Base-by-base conservation (phyloP, 2,888 invertebrate species). In the Allolobophora icterica region DNA sequence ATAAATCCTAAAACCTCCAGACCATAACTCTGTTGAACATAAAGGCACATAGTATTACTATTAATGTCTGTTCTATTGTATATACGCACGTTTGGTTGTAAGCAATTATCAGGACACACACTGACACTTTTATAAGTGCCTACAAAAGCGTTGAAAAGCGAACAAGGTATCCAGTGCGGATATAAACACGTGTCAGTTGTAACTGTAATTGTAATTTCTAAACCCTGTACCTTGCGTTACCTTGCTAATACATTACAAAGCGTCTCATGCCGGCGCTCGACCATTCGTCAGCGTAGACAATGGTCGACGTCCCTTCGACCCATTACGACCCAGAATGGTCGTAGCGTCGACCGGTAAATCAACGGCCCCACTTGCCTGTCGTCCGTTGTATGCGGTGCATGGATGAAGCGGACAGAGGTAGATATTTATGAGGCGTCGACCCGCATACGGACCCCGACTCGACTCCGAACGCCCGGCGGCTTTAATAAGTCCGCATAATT, bases 401-500 rank as follows among this genome's bases (percentile, higher is more conserved):
- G 71, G n/a, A 30, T 71, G 71, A 71, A n/a, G 19, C 71, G 71
- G n/a, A 71, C n/a, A n/a, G 15, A 30, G 71, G 71, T 5, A n/a
- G 71, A 71, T 71, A 71, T 71, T 71, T 71, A 71, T 71, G 71
- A 71, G 71, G 71, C 71, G 71, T 5, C 71, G n/a, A 71, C 71
- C n/a, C n/a, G 71, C 71, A 71, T 71, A 71, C 71, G 71, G 71
- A 71, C 71, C 71, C 17, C 71, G 71, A 71, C 71, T 71, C 71
- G 71, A 71, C 71, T n/a, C 71, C 71, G 71, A n/a, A 71, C 30
- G 71, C 71, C n/a, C n/a, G n/a, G 30, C n/a, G 71, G 71, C 71
- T 71, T 71, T 71, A 71, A 71, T 71, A 71, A 71, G 71, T 71
- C 71, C 71, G 71, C 71, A 71, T 71, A 71, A 71, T 71, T 71